Evolutionary conservation across 2,888 invertebrate genomes (phyloP).

Genomic region (Macrosoma leucophasiata): DNA sequence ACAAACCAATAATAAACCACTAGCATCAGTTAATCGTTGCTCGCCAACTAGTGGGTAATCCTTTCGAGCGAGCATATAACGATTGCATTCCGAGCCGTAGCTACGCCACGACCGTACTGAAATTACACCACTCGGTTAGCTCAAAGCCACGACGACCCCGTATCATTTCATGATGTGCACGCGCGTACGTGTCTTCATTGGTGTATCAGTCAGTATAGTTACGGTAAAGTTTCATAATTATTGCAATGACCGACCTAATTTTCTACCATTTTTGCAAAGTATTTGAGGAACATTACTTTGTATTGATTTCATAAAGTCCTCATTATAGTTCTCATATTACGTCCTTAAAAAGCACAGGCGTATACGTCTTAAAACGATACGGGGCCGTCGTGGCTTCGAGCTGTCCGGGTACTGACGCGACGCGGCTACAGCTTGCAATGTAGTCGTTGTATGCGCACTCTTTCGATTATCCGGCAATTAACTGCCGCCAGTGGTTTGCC

Average conservation of each 20-base stretch:
- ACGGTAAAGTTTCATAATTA: no score
- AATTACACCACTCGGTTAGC: slow-evolving; percentile 46
- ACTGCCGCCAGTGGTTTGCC: slow-evolving; percentile 56
- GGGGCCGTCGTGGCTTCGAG: slow-evolving; percentile 60
- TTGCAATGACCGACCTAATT: no score
- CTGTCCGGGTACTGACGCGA: slow-evolving; percentile 39
- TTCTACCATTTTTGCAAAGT: no score
- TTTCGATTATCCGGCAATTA: slow-evolving; percentile 70
- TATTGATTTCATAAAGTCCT: no score
- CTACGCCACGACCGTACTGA: slow-evolving; percentile 28
- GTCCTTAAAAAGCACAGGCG: slow-evolving; percentile 28
- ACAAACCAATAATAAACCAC: slow-evolving; percentile 59
- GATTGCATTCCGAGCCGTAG: slow-evolving; percentile 50
- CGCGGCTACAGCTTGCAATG: slow-evolving; percentile 48
- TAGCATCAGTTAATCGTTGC: slow-evolving; percentile 61
- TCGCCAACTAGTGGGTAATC: slow-evolving; percentile 64
- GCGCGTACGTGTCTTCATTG: slow-evolving; percentile 31
- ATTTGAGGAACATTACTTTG: no score
- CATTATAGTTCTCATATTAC: no score
- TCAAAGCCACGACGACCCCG: slow-evolving; percentile 61
- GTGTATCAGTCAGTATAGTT: no score
- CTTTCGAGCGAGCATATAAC: slow-evolving; percentile 68
- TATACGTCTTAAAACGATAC: slow-evolving; percentile 52
- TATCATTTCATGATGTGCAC: slow-evolving; percentile 50
- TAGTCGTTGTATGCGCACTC: slow-evolving; percentile 63